Conservation (phyloP, 2,888 invertebrate genomes). For the Gortyna flavago region DNA sequence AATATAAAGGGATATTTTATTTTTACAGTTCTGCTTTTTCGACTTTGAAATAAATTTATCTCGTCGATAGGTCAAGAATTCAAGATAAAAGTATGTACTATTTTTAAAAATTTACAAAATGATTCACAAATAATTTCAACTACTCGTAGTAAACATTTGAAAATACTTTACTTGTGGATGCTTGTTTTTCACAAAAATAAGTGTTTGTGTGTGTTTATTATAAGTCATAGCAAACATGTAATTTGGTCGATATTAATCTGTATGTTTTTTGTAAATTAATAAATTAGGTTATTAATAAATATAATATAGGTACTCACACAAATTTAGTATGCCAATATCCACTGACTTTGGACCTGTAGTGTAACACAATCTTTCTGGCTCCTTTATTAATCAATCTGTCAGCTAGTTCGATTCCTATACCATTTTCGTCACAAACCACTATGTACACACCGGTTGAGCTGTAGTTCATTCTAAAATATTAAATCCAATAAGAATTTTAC, state of each 20-base stretch:
- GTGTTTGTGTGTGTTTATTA: neutral
- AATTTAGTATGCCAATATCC: constrained; percentile 74
- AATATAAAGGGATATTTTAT: neutral
- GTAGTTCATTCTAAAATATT: constrained; percentile 69
- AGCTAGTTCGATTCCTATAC: constrained; percentile 72
- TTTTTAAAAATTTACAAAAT: too few species aligned
- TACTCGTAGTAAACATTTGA: neutral
- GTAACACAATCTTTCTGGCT: constrained; percentile 72
- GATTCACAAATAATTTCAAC: too few species aligned
- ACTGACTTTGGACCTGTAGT: constrained; percentile 67
- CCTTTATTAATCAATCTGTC: constrained; percentile 73
- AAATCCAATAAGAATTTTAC: neutral
- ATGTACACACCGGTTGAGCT: constrained; percentile 69
- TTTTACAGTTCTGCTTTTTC: neutral
- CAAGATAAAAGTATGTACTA: neutral
- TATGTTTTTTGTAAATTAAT: neutral
- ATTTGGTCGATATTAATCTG: neutral
- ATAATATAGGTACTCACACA: constrained; percentile 66
- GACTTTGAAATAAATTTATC: neutral
- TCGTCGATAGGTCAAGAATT: neutral
- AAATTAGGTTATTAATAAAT: neutral
- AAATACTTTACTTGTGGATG: neutral
- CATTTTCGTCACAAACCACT: constrained; percentile 72
- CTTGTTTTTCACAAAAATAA: neutral
- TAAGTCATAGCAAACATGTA: neutral